Conservation (phyloP, 2,797 vertebrate genomes). For the Gouania willdenowi region DNA sequence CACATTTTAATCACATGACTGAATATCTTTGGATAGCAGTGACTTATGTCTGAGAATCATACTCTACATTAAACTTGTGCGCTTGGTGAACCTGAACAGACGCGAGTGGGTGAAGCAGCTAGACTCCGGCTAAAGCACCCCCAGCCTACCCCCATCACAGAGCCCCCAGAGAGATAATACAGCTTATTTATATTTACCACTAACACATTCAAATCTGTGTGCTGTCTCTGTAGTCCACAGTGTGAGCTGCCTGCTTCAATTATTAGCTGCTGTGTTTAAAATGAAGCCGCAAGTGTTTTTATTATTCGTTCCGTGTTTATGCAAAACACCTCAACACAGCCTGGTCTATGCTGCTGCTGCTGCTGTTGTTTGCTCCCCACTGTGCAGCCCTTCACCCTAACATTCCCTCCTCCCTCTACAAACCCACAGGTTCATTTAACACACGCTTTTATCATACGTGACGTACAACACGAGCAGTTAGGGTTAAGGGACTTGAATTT, state of each 20-base stretch:
- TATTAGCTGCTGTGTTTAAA: constrained; percentile 61
- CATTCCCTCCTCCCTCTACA: constrained; percentile 10
- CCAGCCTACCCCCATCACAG: constrained; percentile 26
- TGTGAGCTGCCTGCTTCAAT: constrained; percentile 59
- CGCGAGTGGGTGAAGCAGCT: constrained; percentile 16
- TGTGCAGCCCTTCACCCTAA: constrained; percentile 11
- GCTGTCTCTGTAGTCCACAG: constrained; percentile 41
- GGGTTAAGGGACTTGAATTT: too few species aligned
- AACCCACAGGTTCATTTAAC: too few species aligned
- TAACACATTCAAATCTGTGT: constrained; percentile 37
- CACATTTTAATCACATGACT: constrained; percentile 18
- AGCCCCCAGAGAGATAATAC: constrained; percentile 43
- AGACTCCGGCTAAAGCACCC: constrained; percentile 23
- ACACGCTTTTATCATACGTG: too few species aligned
- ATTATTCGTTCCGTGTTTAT: constrained; percentile 48
- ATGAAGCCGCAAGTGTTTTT: constrained; percentile 52
- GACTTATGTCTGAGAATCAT: constrained; percentile 1
- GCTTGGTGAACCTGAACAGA: constrained; percentile 22
- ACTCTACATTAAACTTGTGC: constrained; percentile 22
- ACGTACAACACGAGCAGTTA: too few species aligned
- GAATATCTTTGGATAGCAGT: neutral
- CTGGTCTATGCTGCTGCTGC: neutral
- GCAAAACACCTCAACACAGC: constrained; percentile 34
- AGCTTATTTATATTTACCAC: constrained; percentile 59
- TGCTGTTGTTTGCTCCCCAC: neutral